Evolutionary conservation across 2,797 vertebrate species (phyloP).

Genomic region (Ciconia nigra): DNA sequence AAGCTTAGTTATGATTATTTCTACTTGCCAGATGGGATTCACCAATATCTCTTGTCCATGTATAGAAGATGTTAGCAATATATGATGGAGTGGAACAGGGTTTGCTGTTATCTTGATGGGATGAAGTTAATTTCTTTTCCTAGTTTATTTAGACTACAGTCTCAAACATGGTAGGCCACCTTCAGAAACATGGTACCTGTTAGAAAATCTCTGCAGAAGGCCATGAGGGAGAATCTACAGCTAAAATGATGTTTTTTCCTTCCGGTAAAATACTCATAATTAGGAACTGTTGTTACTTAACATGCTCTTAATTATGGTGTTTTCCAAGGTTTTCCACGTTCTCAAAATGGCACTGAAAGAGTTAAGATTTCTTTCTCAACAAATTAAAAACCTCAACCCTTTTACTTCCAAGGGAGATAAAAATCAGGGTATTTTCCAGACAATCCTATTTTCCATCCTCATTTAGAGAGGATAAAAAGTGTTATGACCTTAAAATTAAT

Average conservation of each 20-base stretch:
- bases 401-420: neutral
- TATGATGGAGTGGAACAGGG: neutral
- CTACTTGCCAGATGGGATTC: neutral
- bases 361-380: neutral
- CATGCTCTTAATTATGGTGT: neutral
- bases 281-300: neutral
- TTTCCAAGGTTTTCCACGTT: neutral
- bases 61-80: neutral
- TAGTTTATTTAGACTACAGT: neutral
- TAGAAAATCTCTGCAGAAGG: neutral
- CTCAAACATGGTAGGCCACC: neutral
- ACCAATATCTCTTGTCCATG: neutral
- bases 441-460: neutral
- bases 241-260: neutral
- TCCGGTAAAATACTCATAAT: neutral
- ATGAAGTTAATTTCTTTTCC: neutral
- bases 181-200: neutral
- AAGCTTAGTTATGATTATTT: neutral
- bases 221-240: neutral
- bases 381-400: neutral
- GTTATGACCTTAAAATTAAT: neutral
- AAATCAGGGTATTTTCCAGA: neutral
- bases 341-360: neutral
- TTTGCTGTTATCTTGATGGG: neutral
- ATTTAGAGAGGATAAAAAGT: neutral